Base-by-base conservation (phyloP, 2,888 invertebrate species). In the Alcis repandata region DNA sequence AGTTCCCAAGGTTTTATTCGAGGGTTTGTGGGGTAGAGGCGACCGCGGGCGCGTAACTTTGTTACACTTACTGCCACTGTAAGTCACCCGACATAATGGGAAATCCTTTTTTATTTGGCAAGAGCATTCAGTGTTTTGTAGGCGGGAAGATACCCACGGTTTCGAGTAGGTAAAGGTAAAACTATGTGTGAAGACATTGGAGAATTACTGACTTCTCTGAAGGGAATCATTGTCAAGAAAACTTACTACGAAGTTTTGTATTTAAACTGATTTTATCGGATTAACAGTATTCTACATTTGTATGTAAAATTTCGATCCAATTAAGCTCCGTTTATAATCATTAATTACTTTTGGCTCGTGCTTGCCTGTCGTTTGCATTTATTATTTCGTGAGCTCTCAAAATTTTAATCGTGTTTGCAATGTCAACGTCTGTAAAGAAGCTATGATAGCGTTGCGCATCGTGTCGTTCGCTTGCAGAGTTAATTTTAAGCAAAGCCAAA, bases 81-180 rank as follows among this genome's bases (percentile, higher is more conserved):
- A 85, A 87, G 84, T 85, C 83, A 82, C 80, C 83, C 79, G 77
- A 79, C 80, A 79, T 86, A 87, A 88, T 85, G 84, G 82, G 78
- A 87, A 87, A 86, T 78, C 76, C 79, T 82, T 85, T 79, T 84
- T 83, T 85, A 83, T 86, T 84, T 78, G 75, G 71, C 77, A 76
- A 71, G 73, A 75, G 78, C 80, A 79, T 76, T 79, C 77, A 74
- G 76, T 78, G 78, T 80, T 84, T 81, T 81, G 79, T 76, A 71
- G 59, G 51, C 52, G 57, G 41, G 19, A 53, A 57, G 59, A 65
- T 60, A 56, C 48, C 48, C 43, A 20, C 52, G 41, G 17, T 40
- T 59, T 46, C 43, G n/a, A n/a, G n/a, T 0, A 48, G 46, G 46
- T 38, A 40, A 52, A 66, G 46, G 45, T 52, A 36, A 27, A 60